A percentile compares a stretch with the other conserved stretches of the same genome.
Conservation (phyloP, 2,888 invertebrate species). For the Embidobia sp. region DNA sequence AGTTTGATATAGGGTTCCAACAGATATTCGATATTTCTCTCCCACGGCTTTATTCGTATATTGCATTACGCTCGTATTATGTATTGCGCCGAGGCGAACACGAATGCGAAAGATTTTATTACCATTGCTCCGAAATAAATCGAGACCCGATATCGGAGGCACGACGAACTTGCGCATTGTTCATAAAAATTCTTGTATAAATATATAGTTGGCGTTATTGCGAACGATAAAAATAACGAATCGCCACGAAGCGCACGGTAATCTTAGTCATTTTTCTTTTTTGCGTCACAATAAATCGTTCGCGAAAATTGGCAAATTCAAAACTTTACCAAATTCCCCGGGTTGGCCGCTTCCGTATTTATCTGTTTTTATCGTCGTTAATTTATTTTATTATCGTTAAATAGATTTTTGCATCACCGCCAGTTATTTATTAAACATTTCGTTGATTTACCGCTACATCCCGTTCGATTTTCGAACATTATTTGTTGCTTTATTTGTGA, state of each 20-base stretch:
- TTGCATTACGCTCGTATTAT: conserved; percentile 71
- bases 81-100: conserved; percentile 63
- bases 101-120: conserved; percentile 71
- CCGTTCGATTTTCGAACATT: too few relatives aligned
- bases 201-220: conserved; percentile 63
- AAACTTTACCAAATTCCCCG: conserved; percentile 37
- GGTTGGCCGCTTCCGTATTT: conserved; percentile 37
- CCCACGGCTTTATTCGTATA: conserved; percentile 74
- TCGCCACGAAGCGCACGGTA: conserved; percentile 34
- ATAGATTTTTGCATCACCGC: conserved; percentile 30
- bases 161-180: conserved; percentile 63
- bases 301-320: conserved; percentile 61
- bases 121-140: conserved; percentile 66
- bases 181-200: conserved; percentile 65
- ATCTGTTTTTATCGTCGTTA: conserved; percentile 31
- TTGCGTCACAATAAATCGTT: conserved; percentile 47
- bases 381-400: conserved; percentile 43
- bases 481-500: too few relatives aligned
- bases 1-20: conserved; percentile 74
- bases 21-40: conserved; percentile 76
- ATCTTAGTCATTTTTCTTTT: conserved; percentile 50
- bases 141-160: conserved; percentile 62
- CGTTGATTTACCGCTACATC: not conserved
- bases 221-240: conserved; percentile 63
- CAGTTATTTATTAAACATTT: conserved; percentile 14